Conservation (phyloP, 2,113 vertebrate genomes). For the Macroglossus sobrinus region DNA sequence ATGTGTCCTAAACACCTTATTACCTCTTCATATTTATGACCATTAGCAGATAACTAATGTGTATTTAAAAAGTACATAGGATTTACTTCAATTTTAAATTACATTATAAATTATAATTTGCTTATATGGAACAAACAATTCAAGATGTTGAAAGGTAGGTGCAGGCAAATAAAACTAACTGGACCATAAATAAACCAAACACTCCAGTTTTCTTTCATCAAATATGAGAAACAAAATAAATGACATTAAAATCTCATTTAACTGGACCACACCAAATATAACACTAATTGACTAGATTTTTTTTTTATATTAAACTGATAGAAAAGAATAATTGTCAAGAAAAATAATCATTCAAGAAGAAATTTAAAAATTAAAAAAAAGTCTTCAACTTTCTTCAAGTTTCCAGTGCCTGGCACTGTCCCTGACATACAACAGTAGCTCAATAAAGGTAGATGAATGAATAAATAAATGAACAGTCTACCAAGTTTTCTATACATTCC, state of each 20-base stretch:
- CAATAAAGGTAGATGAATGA: neutral
- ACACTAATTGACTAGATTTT: neutral
- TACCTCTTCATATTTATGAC: neutral
- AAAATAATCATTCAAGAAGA: neutral
- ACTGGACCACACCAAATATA: neutral
- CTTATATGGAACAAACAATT: neutral
- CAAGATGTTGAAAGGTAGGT: neutral
- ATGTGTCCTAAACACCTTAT: neutral
- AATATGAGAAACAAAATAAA: slow-evolving; percentile 1
- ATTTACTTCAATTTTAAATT: neutral
- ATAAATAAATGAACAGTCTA: neutral
- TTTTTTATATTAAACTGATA: neutral
- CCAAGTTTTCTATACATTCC: neutral
- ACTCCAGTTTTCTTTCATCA: slow-evolving; percentile 10
- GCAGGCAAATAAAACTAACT: neutral
- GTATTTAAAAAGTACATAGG: neutral
- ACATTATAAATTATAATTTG: neutral
- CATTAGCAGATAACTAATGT: neutral
- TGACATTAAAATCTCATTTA: slow-evolving; percentile 40
- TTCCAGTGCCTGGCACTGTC: neutral
- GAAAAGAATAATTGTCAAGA: neutral
- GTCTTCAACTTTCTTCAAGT: slow-evolving; percentile 31
- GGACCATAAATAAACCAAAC: neutral
- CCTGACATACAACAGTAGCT: neutral
- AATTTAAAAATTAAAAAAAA: neutral